A percentile compares a stretch with the other conserved stretches of the same genome.
phyloP scores from a whole-genome alignment of 2,888 invertebrate species.

The Lasioglossum figueresi region DNA sequence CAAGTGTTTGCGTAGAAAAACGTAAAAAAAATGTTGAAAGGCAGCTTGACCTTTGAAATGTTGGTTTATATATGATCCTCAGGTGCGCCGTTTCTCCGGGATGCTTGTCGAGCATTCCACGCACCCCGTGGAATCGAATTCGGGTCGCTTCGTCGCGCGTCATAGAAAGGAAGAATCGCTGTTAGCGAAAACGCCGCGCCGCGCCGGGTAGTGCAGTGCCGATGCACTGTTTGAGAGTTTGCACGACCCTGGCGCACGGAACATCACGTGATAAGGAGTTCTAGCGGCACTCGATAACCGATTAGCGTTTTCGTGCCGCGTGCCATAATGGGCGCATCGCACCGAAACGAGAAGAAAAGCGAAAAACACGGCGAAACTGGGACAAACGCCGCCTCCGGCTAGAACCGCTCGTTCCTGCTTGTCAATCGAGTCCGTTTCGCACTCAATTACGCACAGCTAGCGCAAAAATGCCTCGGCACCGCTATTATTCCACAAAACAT shows the following conservation, averaged over 20 bases:
- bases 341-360: conserved; percentile 8
- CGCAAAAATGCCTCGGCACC: neutral
- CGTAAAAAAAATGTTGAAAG: neutral
- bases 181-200: conserved; percentile 26
- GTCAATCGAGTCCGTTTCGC: conserved; percentile 22
- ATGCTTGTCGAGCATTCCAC: conserved; percentile 19
- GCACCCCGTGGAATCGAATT: conserved; percentile 40
- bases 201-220: neutral
- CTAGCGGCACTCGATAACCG: conserved; percentile 19
- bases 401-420: neutral
- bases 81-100: neutral
- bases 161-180: conserved; percentile 45
- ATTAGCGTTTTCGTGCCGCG: conserved; percentile 29
- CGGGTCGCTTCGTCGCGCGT: conserved; percentile 52
- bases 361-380: conserved; percentile 24
- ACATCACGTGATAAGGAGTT: conserved; percentile 37
- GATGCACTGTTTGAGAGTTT: conserved; percentile 29
- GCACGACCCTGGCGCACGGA: conserved; percentile 20
- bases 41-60: neutral
- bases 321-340: conserved; percentile 23
- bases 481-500: neutral
- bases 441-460: conserved; percentile 17
- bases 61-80: neutral
- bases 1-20: neutral
- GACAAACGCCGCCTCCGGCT: conserved; percentile 13